Conservation (phyloP, 2,797 vertebrate species). For the Pogonophryne albipinna region DNA sequence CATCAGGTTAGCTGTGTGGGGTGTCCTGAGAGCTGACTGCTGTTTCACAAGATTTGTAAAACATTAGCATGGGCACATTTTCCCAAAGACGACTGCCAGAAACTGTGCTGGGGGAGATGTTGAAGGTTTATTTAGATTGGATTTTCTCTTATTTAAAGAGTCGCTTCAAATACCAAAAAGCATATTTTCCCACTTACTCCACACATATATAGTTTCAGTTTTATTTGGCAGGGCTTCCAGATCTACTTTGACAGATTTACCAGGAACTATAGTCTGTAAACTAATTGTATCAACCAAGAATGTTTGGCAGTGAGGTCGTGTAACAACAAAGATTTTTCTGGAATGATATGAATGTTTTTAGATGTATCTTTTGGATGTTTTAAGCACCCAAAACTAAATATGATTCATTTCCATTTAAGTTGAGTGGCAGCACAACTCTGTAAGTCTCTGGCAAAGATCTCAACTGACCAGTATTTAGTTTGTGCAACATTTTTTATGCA, state of each 20-base stretch:
- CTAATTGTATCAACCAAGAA: slow-evolving; percentile 6
- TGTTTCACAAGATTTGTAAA: slow-evolving; percentile 36
- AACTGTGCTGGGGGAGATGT: slow-evolving; percentile 18
- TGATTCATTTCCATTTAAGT: not conserved
- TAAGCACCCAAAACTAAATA: not conserved
- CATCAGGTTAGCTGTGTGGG: slow-evolving; percentile 31
- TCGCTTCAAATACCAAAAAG: slow-evolving; percentile 43
- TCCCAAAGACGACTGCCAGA: slow-evolving; percentile 39
- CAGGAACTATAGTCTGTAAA: not conserved
- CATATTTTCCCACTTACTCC: slow-evolving; percentile 38
- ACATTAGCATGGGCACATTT: slow-evolving; percentile 15
- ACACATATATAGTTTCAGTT: slow-evolving; percentile 24
- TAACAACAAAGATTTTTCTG: slow-evolving; percentile 7
- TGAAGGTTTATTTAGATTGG: slow-evolving; percentile 44
- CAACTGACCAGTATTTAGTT: not conserved
- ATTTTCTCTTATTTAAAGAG: slow-evolving; percentile 46
- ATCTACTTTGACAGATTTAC: slow-evolving; percentile 11
- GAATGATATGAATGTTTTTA: slow-evolving; percentile 17
- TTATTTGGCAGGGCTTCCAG: slow-evolving; percentile 34
- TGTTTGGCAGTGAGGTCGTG: slow-evolving; percentile 12
- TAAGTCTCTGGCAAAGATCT: not conserved
- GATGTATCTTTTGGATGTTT: not conserved
- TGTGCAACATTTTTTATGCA: not conserved
- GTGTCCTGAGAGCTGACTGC: slow-evolving; percentile 34
- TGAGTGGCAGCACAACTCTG: not conserved